phyloP scores from a whole-genome alignment of 2,797 vertebrate genomes.

The Aldrovandia affinis region DNA sequence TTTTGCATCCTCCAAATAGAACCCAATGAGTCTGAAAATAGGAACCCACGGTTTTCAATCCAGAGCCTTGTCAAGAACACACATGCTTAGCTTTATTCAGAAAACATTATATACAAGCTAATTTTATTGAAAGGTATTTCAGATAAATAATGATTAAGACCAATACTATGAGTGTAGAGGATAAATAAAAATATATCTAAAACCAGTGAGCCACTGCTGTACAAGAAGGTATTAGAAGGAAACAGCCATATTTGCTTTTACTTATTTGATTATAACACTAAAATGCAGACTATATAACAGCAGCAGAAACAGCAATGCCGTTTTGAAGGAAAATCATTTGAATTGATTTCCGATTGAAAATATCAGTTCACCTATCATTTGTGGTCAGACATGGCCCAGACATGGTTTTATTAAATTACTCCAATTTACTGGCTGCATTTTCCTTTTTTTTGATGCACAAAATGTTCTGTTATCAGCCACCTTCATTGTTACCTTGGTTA shows the following conservation, averaged over 20 bases:
- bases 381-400: slow-evolving; percentile 33
- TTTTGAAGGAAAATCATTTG: slow-evolving; percentile 18
- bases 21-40: not conserved
- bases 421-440: slow-evolving; percentile 38
- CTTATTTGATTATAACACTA: not conserved
- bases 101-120: not conserved
- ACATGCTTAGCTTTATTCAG: not conserved
- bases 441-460: slow-evolving; percentile 51
- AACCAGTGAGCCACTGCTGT: not conserved
- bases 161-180: not conserved
- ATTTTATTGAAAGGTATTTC: not conserved
- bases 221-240: not conserved
- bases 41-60: not conserved
- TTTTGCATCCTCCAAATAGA: not conserved
- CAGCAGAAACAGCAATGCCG: slow-evolving; percentile 1
- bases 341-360: slow-evolving; percentile 19
- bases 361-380: slow-evolving; percentile 24
- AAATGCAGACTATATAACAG: not conserved
- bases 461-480: slow-evolving; percentile 59
- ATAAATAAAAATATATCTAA: not conserved
- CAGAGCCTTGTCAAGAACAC: not conserved
- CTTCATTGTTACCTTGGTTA: slow-evolving; percentile 67
- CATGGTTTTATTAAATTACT: slow-evolving; percentile 46
- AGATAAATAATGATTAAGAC: not conserved
- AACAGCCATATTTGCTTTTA: not conserved